Evolutionary conservation across 2,797 vertebrate genomes (phyloP).

Genomic region (Anabas testudineus): DNA sequence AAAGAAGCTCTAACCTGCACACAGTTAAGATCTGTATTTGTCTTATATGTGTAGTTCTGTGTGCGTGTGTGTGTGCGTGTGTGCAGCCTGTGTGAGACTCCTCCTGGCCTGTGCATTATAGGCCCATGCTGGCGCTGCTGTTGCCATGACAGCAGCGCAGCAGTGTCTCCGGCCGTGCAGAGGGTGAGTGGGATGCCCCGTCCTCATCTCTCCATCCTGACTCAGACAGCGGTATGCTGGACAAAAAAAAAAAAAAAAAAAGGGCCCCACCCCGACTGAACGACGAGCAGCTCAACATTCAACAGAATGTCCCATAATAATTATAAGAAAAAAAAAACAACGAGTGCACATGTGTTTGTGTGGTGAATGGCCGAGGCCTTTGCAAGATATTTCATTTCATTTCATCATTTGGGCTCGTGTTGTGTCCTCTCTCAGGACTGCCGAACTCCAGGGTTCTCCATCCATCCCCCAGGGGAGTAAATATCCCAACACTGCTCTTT

Average conservation of each 20-base stretch:
- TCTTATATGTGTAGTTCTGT: conserved; percentile 35
- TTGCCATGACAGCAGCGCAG: conserved; percentile 95
- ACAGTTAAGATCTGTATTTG: conserved; percentile 15
- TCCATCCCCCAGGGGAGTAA: conserved; percentile 29
- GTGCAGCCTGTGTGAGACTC: conserved; percentile 57
- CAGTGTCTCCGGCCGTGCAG: conserved; percentile 87
- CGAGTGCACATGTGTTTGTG: conserved; percentile 13
- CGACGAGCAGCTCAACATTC: conserved; percentile 33
- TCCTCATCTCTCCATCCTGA: conserved; percentile 84
- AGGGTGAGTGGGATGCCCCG: conserved; percentile 87
- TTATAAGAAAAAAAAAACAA: not conserved
- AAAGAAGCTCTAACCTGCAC: conserved; percentile 7
- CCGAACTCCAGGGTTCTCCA: conserved; percentile 46
- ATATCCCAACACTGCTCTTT: conserved; percentile 25
- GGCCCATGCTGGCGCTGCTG: conserved; percentile 90
- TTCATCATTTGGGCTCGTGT: conserved; percentile 79
- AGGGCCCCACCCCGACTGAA: conserved; percentile 60
- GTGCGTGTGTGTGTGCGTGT: conserved; percentile 34
- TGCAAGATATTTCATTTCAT: conserved; percentile 75
- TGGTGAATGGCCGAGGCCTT: conserved; percentile 27
- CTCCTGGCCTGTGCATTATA: conserved; percentile 80
- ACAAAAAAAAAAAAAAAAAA: conserved; percentile 39
- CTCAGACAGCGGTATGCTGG: conserved; percentile 64
- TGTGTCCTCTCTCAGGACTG: conserved; percentile 66
- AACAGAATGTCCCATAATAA: conserved; percentile 23